Base-by-base conservation (phyloP, 2,797 vertebrate species). In the Microctenopoma stevenorrisi region DNA sequence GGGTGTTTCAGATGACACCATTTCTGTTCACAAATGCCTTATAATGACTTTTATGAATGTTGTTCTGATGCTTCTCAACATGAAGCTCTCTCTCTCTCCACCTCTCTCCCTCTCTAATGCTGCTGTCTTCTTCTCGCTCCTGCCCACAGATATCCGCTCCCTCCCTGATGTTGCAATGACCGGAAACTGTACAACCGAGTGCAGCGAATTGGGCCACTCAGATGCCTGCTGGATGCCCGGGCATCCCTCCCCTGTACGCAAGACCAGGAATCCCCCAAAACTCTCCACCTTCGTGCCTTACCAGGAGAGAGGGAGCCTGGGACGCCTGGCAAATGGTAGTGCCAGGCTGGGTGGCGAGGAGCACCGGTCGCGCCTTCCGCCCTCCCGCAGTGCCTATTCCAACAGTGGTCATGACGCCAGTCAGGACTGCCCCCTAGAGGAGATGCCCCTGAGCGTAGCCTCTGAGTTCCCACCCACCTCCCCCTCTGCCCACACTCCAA, bases 211-310 rank as follows among this genome's bases (percentile, higher is more conserved):
- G 66, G 98, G 98, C 88, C 98, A 99, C 92, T 99, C 97, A 0
- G 98, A 99, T 60, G 96, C 97, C 73, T 99, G 98, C 95, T 99
- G 98, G 98, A 99, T 99, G 98, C 98, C 98, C 0, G 97, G 98
- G 79, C 97, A 99, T 91, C 96, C 97, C 59, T 98, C 97, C 85
- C 98, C 97, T 18, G 95, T 95, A 79, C 96, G 96, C 91, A 97
- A 98, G 95, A 95, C 96, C 91, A 97, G 97, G 95, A 98, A 96
- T 79, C 94, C 95, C 92, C 97, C 98, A 90, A 99, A 98, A 96
- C 97, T 99, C 94, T 98, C 98, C 93, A 99, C 98, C 93, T 99
- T 99, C 93, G 97, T 99, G 98, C 98, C 97, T 99, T 99, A 98
- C 95, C 97, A 99, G 96, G 98, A 99, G 93, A 96, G 97, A 94